Evolutionary conservation across 2,113 vertebrate genomes (phyloP).

Genomic region (Oreochromis spilurus): DNA sequence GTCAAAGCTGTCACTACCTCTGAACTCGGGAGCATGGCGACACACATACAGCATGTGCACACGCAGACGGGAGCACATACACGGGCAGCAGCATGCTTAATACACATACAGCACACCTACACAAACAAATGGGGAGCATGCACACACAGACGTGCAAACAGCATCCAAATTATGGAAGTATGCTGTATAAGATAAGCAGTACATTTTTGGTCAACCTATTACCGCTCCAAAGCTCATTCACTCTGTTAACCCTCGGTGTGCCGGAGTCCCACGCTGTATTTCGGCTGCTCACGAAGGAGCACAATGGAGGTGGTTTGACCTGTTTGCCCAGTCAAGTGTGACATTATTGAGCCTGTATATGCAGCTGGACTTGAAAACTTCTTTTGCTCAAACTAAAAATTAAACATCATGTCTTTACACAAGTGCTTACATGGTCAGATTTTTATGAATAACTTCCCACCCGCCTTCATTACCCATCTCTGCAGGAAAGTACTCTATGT

Average conservation of each 20-base stretch:
- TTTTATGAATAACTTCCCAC: constrained; percentile 69
- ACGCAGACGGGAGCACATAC: not conserved
- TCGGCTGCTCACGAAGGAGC: constrained; percentile 30
- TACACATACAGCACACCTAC: constrained; percentile 6
- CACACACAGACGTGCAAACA: constrained; percentile 48
- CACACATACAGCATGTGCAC: constrained; percentile 11
- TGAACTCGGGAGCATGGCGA: constrained; percentile 54
- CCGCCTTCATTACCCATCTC: constrained; percentile 65
- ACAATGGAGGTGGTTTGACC: constrained; percentile 68
- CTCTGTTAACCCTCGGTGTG: constrained; percentile 49
- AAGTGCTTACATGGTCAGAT: constrained; percentile 71
- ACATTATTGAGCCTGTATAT: constrained; percentile 64
- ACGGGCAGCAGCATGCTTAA: not conserved
- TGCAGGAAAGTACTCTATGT: constrained; percentile 60
- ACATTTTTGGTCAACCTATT: constrained; percentile 67
- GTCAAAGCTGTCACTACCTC: constrained; percentile 71
- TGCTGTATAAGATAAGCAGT: constrained; percentile 67
- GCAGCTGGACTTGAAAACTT: constrained; percentile 65
- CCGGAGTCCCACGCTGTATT: constrained; percentile 23
- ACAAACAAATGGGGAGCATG: constrained; percentile 46
- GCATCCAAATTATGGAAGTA: constrained; percentile 66
- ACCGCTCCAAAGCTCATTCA: constrained; percentile 63
- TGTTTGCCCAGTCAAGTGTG: constrained; percentile 71
- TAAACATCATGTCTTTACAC: constrained; percentile 68
- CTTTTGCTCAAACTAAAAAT: constrained; percentile 68